phyloP scores from a whole-genome alignment of 2,888 invertebrate species.

The Ichneumoninae sp. region DNA sequence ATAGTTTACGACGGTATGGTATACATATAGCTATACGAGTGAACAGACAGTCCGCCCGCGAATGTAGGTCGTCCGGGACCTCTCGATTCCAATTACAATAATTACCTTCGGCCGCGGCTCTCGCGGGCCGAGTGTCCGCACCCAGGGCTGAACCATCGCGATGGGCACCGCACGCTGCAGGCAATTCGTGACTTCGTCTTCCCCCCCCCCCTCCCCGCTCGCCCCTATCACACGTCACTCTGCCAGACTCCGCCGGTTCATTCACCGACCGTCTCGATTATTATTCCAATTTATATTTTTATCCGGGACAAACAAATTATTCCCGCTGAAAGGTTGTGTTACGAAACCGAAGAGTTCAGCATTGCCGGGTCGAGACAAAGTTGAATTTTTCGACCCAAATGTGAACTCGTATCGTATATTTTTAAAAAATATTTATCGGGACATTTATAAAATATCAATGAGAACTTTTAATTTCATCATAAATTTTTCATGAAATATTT shows the following conservation, averaged over 20 bases:
- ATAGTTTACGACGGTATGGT: neutral
- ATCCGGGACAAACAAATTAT: neutral
- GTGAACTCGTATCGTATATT: too few relatives aligned
- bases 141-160: constrained; percentile 25
- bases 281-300: constrained; percentile 2
- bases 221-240: neutral
- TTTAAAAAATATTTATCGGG: too few relatives aligned
- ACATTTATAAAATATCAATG: too few relatives aligned
- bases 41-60: constrained; percentile 5
- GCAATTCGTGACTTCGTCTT: constrained; percentile 33
- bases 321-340: too few relatives aligned
- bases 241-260: constrained; percentile 2
- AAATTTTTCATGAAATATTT: too few relatives aligned
- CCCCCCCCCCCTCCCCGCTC: too few relatives aligned
- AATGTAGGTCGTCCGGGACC: constrained; percentile 59
- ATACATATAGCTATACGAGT: constrained; percentile 15
- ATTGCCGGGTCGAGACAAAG: too few relatives aligned
- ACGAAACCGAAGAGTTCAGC: too few relatives aligned
- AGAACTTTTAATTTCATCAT: too few relatives aligned
- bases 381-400: too few relatives aligned
- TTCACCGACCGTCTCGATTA: constrained; percentile 4
- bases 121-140: constrained; percentile 44
- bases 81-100: constrained; percentile 67
- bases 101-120: constrained; percentile 58
- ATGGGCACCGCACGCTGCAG: constrained; percentile 24